Conservation (phyloP, 2,888 invertebrate species). For the Anoplius nigerrimus region DNA sequence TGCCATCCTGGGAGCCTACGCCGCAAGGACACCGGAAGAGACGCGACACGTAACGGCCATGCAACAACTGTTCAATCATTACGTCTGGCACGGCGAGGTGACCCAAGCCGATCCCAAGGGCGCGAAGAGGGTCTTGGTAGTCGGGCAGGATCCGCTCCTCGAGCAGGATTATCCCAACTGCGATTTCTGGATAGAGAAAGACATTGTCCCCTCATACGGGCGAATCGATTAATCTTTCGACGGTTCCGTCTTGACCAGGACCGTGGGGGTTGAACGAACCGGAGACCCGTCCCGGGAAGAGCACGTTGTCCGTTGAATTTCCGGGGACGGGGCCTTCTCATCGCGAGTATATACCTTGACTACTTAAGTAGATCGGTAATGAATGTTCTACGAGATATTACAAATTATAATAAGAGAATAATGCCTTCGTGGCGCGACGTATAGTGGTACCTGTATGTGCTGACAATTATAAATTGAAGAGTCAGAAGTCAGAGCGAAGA, state of each 20-base stretch:
- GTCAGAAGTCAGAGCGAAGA: too few relatives aligned
- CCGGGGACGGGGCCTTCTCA: background rate
- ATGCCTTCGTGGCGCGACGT: constrained; percentile 4
- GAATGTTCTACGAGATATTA: constrained; percentile 20
- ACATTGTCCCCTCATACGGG: constrained; percentile 85
- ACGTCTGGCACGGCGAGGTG: constrained; percentile 85
- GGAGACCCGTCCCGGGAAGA: constrained; percentile 6
- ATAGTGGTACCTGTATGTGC: background rate
- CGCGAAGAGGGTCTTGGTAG: constrained; percentile 78
- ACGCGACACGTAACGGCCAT: constrained; percentile 86
- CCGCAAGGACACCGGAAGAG: constrained; percentile 84
- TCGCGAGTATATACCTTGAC: constrained; percentile 15
- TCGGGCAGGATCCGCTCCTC: constrained; percentile 83
- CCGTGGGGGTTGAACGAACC: background rate
- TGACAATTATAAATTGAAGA: constrained; percentile 1
- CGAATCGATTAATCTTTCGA: constrained; percentile 83
- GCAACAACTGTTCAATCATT: constrained; percentile 89
- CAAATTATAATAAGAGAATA: constrained; percentile 15
- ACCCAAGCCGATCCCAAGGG: constrained; percentile 78
- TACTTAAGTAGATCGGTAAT: constrained; percentile 25
- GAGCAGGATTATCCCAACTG: constrained; percentile 83
- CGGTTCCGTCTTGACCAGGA: background rate
- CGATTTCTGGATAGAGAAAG: constrained; percentile 85
- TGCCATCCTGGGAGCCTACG: constrained; percentile 87
- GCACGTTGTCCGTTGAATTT: constrained; percentile 17